Evolutionary conservation across 2,797 vertebrate genomes (phyloP).

Genomic region (Anas georgica): DNA sequence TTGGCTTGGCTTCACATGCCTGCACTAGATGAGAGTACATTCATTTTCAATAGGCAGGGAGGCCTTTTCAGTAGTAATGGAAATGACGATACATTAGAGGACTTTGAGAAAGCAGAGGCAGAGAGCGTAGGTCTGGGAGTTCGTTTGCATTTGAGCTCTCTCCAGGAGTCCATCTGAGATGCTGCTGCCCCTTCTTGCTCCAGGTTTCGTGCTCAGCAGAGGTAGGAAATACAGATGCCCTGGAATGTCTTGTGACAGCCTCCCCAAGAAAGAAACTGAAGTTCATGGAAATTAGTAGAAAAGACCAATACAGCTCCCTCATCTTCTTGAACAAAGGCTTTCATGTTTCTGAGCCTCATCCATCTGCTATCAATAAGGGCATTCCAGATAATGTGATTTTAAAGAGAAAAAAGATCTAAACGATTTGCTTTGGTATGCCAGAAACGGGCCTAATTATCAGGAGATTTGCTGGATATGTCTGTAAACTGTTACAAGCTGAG

Average conservation of each 20-base stretch:
- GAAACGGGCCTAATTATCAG: conserved; percentile 22
- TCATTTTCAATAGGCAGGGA: conserved; percentile 17
- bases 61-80: not conserved
- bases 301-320: not conserved
- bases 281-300: not conserved
- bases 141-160: not conserved
- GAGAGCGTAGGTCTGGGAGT: not conserved
- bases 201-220: not conserved
- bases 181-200: not conserved
- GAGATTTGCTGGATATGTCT: not conserved
- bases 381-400: conserved; percentile 37
- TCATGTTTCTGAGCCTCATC: not conserved
- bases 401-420: conserved; percentile 20
- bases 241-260: not conserved
- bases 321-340: not conserved
- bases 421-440: conserved; percentile 22
- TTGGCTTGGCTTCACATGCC: not conserved
- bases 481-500: conserved; percentile 6
- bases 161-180: not conserved
- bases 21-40: not conserved
- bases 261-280: not conserved
- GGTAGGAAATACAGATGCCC: not conserved
- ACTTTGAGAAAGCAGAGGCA: not conserved
- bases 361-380: not conserved
- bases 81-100: not conserved